Conservation (phyloP, 2,113 vertebrate species). For the Amazona vittata region DNA sequence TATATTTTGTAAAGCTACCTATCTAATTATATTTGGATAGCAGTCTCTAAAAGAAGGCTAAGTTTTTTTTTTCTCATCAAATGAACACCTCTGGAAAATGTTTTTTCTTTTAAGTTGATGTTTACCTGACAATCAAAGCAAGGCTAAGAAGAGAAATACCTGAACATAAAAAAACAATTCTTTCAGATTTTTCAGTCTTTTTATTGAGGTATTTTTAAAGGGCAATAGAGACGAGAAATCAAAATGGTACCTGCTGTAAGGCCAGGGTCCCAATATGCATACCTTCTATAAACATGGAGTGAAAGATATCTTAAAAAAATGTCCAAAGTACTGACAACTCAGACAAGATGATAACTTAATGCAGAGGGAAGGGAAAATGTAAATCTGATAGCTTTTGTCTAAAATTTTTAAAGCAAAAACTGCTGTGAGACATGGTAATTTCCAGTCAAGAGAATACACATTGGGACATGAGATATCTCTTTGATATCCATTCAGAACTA, state of each 20-base stretch:
- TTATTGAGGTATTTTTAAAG: background rate
- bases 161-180: background rate
- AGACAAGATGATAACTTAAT: fast-evolving
- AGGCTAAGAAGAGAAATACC: background rate
- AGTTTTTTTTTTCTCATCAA: constrained; percentile 41
- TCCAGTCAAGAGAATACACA: background rate
- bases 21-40: constrained; percentile 39
- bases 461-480: background rate
- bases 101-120: constrained; percentile 19
- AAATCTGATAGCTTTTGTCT: background rate
- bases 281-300: background rate
- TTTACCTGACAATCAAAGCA: background rate
- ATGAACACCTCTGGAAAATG: constrained; percentile 2
- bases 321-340: background rate
- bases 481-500: background rate
- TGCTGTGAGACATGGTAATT: background rate
- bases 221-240: background rate
- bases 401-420: background rate
- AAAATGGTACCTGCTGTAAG: background rate
- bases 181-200: background rate
- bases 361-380: background rate
- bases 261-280: background rate
- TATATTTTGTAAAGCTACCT: constrained; percentile 28
- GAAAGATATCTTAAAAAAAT: background rate
- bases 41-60: background rate